Percentiles rank a stretch among this genome's conserved stretches.
These are phyloP conservation scores for Lasiommata megera DNA, from an alignment of 2,888 invertebrate species.

Conservation along the genomic window DNA sequence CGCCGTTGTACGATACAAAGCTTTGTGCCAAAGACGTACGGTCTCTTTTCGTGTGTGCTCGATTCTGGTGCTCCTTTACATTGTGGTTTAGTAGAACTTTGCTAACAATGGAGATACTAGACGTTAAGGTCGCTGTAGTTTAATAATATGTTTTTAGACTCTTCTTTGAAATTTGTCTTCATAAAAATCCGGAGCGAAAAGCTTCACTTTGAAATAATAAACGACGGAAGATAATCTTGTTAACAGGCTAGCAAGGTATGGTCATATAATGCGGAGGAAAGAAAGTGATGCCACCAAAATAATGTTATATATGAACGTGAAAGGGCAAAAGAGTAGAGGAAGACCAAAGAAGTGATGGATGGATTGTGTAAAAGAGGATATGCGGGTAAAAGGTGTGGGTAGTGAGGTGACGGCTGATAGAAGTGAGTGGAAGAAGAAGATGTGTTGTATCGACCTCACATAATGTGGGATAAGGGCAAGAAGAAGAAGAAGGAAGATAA, in stretches of 20 bases:
- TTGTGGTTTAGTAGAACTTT: constrained; percentile 29
- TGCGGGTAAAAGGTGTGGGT: no score
- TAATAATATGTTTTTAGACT: neutral
- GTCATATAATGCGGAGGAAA: no score
- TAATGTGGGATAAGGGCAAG: no score
- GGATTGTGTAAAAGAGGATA: no score
- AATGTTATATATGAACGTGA: no score
- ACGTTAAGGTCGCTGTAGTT: constrained; percentile 11
- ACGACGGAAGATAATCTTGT: neutral
- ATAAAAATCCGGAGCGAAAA: neutral
- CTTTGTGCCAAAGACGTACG: constrained; percentile 9
- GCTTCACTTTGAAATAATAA: neutral
- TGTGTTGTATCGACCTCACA: no score
- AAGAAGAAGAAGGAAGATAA: neutral
- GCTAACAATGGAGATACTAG: constrained; percentile 24
- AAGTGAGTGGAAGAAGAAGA: no score
- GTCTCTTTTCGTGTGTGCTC: constrained; percentile 4
- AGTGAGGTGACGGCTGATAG: no score
- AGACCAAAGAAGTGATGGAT: no score
- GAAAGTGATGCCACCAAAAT: no score
- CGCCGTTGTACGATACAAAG: neutral
- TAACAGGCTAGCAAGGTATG: no score
- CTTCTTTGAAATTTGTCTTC: neutral
- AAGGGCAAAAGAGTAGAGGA: no score
- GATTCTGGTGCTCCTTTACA: constrained; percentile 16